Evolutionary conservation across 2,888 invertebrate species (phyloP), one percentile per base, ranked within the genome.

Genomic region (Drosophila fungiperda): DNA sequence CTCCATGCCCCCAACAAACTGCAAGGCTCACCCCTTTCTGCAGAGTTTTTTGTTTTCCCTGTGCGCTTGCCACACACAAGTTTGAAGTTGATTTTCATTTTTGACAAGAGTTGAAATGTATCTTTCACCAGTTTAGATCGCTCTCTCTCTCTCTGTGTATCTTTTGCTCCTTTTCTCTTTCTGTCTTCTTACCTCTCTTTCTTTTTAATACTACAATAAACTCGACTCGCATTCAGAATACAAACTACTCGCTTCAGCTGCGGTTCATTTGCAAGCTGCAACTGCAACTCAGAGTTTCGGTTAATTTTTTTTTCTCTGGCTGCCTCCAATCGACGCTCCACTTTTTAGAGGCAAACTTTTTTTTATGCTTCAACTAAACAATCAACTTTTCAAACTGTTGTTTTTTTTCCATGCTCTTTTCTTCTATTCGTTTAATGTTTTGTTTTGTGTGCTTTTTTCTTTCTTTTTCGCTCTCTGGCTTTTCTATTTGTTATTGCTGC

Each of bases 21-120:
- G 20, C 15, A 15, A 23, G 15, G 15, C 20, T 45, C 50, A 62
- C 62, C 70, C 49, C 71, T 64, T 40, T 50, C 67, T 26, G 55
- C 49, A 67, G 49, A 64, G 64, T 57, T 53, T 55, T 54, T 49
- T 29, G 67, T 71, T 82, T 79, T 57, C 62, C 68, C 66, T 64
- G 68, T 64, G 79, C 72, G 83, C 85, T 90, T 78, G 82, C 82
- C 79, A 84, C 76, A 76, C 29, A 57, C 55, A 57, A 72, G 67
- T 65, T 71, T 85, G 48, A 70, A 74, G 76, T 76, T 75, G 83
- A 73, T 83, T 90, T 81, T 81, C 67, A 62, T 80, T 90, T 90
- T 87, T 87, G 90, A 90, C 90, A 89, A 87, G 86, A 88, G 87
- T 67, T 90, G 87, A 88, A 90, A 88, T 90, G 87, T 87, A 85